Evolutionary conservation across 1,140 invertebrate genomes (phyloP), one percentile per base, ranked within the genome.

Genomic region (Bombyx mori): DNA sequence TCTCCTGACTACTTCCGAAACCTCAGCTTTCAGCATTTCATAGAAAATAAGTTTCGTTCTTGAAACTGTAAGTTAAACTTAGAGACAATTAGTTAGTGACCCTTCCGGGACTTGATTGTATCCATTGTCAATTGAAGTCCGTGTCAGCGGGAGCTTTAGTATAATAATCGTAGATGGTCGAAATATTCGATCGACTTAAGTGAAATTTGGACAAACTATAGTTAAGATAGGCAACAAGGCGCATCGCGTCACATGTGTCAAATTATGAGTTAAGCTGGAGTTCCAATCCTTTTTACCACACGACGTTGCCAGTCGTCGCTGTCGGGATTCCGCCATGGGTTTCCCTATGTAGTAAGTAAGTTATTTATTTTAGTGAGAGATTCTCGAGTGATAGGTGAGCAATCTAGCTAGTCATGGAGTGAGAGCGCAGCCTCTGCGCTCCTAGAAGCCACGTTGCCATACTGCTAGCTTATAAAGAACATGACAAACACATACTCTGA

Each of bases 331-430:
- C 26, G 26, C 26, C 26, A 5, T 35, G 26, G 26, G 74, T 67
- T 75, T 68, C 73, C 75, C 65, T 71, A 71, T 69, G 77, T 82
- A 82, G 63, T 42, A 35, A 69, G 63, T 85, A 82, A 86, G 79
- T 86, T 82, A 86, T 86, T 86, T 86, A 86, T 86, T 86, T 79
- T 85, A 86, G 83, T 81, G 77, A 79, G 77, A 81, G 72, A 74
- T 53, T 58, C 61, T 68, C 68, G 74, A 73, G 77, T 71, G 75
- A 76, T 81, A 75, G 72, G 71, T 82, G 77, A 82, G 79, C 82
- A 84, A 86, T 74, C 70, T 75, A 83, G 83, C 83, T 86, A 86
- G 83, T 86, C 83, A 86, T 68, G 65, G 66, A 60, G 82, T 72
- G 79, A 78, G 73, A 66, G 62, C 58, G 68, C 61, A 57, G 57